phyloP scores from a whole-genome alignment of 2,797 vertebrate genomes.

The Masticophis lateralis region DNA sequence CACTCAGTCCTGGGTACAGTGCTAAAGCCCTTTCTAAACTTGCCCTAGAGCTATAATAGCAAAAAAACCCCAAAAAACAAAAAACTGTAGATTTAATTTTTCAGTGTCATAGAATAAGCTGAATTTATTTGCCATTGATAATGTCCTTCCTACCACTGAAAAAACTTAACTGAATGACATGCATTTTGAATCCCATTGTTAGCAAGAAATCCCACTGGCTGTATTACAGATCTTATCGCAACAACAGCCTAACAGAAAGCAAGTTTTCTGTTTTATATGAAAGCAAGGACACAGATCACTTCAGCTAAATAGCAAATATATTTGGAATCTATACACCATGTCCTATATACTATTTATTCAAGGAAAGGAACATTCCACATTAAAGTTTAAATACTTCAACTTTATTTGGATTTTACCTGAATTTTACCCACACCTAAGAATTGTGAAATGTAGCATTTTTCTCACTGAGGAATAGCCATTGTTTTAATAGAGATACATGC shows the following conservation, averaged over 20 bases:
- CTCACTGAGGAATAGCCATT: neutral
- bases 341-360: neutral
- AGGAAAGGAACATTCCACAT: neutral
- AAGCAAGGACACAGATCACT: neutral
- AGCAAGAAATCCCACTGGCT: conserved; percentile 39
- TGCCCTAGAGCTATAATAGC: neutral
- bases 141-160: neutral
- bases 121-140: conserved; percentile 9
- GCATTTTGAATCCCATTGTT: conserved; percentile 35
- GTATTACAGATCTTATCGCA: conserved; percentile 28
- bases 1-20: neutral
- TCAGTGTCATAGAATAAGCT: neutral
- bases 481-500: neutral
- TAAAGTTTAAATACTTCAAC: too few species aligned
- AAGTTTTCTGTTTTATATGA: neutral
- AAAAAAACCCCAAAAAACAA: neutral
- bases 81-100: neutral
- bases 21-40: neutral
- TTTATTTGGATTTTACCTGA: neutral
- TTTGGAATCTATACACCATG: conserved; percentile 1
- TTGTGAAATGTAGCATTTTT: neutral
- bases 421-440: neutral
- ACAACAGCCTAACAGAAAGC: neutral
- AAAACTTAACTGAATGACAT: conserved; percentile 64
- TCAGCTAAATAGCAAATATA: conserved; percentile 19